Conservation (phyloP, 1,140 invertebrate species). For the Vanessa atalanta region DNA sequence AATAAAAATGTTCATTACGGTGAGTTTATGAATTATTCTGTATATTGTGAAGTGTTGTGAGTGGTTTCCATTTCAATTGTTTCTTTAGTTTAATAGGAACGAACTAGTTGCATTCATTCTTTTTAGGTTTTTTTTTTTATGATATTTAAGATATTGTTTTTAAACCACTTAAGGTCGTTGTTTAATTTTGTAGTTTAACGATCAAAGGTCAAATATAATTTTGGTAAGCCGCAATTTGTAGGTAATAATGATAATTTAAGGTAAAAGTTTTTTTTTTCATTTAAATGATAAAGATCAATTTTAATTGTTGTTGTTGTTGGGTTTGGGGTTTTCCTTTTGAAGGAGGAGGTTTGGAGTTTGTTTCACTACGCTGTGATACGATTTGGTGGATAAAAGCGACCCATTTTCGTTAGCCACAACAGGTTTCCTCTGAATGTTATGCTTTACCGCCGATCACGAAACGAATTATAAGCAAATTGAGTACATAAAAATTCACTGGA, state of each 20-base stretch:
- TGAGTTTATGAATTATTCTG: slow-evolving; percentile 17
- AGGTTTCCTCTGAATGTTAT: too few relatives aligned
- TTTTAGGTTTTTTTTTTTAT: background rate
- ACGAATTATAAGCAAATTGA: too few relatives aligned
- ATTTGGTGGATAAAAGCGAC: too few relatives aligned
- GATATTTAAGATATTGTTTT: background rate
- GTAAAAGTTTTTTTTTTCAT: too few relatives aligned
- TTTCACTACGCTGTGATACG: too few relatives aligned
- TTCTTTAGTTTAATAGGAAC: background rate
- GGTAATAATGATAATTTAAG: background rate
- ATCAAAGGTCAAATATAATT: slow-evolving; percentile 4
- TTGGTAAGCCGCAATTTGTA: background rate
- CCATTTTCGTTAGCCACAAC: too few relatives aligned
- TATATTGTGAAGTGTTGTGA: slow-evolving; percentile 15
- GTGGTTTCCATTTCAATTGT: background rate
- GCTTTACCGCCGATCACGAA: too few relatives aligned
- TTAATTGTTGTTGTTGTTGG: too few relatives aligned
- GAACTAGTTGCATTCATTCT: background rate
- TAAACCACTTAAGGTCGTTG: background rate
- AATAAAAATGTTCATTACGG: slow-evolving; percentile 34
- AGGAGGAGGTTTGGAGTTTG: too few relatives aligned
- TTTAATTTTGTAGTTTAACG: background rate
- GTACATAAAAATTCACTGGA: too few relatives aligned
- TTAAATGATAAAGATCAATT: too few relatives aligned
- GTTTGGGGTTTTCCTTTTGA: too few relatives aligned